phyloP scores from a whole-genome alignment of 2,888 invertebrate species.

The Acleris emargana region DNA sequence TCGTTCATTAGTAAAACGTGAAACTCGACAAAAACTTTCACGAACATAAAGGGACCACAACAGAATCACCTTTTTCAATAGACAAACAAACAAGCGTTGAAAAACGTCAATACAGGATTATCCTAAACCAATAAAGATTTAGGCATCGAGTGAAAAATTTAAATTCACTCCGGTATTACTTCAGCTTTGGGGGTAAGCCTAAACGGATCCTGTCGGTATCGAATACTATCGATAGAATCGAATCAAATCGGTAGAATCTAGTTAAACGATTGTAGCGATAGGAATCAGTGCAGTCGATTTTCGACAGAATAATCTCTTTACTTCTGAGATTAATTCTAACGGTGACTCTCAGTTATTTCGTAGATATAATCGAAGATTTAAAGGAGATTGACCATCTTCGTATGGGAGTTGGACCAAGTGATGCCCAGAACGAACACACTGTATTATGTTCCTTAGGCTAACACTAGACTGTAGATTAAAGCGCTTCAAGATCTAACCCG shows the following conservation, averaged over 20 bases:
- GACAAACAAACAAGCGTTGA: conserved; percentile 36
- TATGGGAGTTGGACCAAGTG: too few relatives aligned
- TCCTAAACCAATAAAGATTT: conserved; percentile 56
- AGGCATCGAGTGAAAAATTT: conserved; percentile 60
- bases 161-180: conserved; percentile 55
- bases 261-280: conserved; percentile 3
- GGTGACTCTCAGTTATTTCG: conserved; percentile 7
- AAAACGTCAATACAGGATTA: conserved; percentile 47
- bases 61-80: conserved; percentile 3
- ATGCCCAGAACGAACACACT: too few relatives aligned
- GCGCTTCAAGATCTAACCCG: too few relatives aligned
- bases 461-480: too few relatives aligned
- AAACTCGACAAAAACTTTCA: too few relatives aligned
- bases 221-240: conserved; percentile 15
- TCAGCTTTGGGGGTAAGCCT: conserved; percentile 47
- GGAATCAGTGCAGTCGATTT: conserved; percentile 12
- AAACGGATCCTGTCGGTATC: conserved; percentile 47
- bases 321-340: neutral
- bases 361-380: too few relatives aligned
- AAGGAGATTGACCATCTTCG: too few relatives aligned
- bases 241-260: conserved; percentile 11
- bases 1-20: too few relatives aligned
- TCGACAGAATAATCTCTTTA: conserved; percentile 7
- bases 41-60: neutral
- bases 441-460: too few relatives aligned